A percentile compares a stretch with the other conserved stretches of the same genome.
phyloP scores from a whole-genome alignment of 2,888 invertebrate genomes.

The Cephus nigrinus region DNA sequence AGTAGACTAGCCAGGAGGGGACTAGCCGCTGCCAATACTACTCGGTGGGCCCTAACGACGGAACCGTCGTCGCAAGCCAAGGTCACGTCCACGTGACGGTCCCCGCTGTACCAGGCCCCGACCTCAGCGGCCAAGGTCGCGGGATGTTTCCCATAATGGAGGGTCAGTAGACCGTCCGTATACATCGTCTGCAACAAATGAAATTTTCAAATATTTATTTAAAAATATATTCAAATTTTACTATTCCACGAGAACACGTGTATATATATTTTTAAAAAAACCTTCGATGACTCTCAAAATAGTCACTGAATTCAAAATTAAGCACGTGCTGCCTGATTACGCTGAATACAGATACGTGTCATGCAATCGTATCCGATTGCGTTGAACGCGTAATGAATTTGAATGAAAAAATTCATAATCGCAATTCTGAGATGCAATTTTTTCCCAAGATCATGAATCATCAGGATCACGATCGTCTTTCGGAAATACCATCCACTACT shows the following conservation, averaged over 20 bases:
- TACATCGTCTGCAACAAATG: slow-evolving; percentile 67
- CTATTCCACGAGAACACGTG: background rate
- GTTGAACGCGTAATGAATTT: background rate
- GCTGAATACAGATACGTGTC: background rate
- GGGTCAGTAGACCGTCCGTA: slow-evolving; percentile 79
- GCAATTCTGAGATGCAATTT: background rate
- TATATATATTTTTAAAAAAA: background rate
- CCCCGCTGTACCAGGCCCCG: slow-evolving; percentile 87
- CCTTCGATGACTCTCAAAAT: background rate
- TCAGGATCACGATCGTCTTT: background rate
- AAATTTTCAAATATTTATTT: background rate
- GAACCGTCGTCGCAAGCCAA: slow-evolving; percentile 88
- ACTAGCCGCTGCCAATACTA: slow-evolving; percentile 89
- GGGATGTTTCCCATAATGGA: slow-evolving; percentile 94
- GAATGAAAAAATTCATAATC: background rate
- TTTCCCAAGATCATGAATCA: background rate
- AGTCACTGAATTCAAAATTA: background rate
- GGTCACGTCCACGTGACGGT: slow-evolving; percentile 87
- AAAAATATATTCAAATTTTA: slow-evolving; percentile 19
- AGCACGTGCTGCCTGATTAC: background rate
- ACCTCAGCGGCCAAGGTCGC: slow-evolving; percentile 92
- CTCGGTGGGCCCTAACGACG: slow-evolving; percentile 83
- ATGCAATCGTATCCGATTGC: background rate
- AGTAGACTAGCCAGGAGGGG: slow-evolving; percentile 79
- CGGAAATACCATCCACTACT: background rate